Evolutionary conservation across 2,888 invertebrate species (phyloP).

Genomic region (Onchidella celtica): DNA sequence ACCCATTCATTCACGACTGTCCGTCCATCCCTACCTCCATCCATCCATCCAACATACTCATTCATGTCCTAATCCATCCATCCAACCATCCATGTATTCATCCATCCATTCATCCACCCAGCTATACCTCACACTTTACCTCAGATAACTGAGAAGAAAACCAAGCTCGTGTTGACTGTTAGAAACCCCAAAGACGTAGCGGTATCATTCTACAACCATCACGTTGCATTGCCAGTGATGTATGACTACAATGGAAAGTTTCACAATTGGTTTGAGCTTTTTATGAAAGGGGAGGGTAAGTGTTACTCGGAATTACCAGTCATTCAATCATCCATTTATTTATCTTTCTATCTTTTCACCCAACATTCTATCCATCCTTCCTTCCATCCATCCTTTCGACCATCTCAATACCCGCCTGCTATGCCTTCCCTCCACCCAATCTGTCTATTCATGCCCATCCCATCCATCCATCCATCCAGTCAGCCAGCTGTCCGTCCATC

Average conservation of each 20-base stretch:
- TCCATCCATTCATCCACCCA: neutral
- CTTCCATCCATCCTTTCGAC: neutral
- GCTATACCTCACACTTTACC: neutral
- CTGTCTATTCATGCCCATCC: no score
- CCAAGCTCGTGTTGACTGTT: conserved; percentile 18
- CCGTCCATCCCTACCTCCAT: no score
- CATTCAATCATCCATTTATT: neutral
- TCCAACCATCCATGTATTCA: neutral
- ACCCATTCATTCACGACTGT: no score
- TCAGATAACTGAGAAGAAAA: conserved; percentile 21
- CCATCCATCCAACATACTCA: no score
- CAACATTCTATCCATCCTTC: neutral
- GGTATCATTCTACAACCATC: conserved; percentile 37
- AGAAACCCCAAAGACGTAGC: conserved; percentile 42
- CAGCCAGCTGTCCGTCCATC: no score
- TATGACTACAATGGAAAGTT: conserved; percentile 42
- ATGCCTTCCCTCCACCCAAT: no score
- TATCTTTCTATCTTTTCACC: neutral
- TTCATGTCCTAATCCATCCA: no score
- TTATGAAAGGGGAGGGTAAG: conserved; percentile 27
- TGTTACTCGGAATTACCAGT: neutral
- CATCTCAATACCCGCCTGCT: no score
- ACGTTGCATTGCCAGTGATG: neutral
- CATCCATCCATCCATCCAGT: no score
- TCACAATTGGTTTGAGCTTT: conserved; percentile 12